Evolutionary conservation across 2,888 invertebrate species (phyloP), one percentile per base, ranked within the genome.

Genomic region (Leptopilina drosophilae): DNA sequence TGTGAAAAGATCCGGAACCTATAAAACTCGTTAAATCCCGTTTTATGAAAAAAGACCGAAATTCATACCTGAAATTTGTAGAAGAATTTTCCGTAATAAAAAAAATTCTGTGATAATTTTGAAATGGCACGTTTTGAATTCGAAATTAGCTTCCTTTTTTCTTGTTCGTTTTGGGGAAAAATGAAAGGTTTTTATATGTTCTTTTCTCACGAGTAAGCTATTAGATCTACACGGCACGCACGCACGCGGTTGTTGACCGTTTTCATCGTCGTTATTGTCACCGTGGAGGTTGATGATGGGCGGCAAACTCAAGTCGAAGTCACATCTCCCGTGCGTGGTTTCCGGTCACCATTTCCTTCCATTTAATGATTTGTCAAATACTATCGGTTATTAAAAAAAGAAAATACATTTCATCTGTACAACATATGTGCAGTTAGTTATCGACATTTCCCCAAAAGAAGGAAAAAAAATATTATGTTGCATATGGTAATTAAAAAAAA

Each of bases 321-420:
- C 90, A 90, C 90, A 90, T 89, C 90, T 90, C 87, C 42, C 83
- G 90, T 87, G 90, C 90, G 90, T 90, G 90, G 90, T 85, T 90
- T 90, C 90, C 90, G 90, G 90, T 86, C 88, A 86, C 86, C 86
- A 87, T 87, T 90, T 90, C 90, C 90, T 90, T 85, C 88, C 89
- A 89, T 84, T 42, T 89, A 89, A 89, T 89, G 87, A 86, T 84
- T 80, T 80, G 82, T 80, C 78, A 59, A 69, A 65, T 79, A 11
- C 12, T 11, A 11, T 77, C 78, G 78, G 78, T 80, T 76, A 78
- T 64, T 42, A 79, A 82, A 62, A 15, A 62, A 59, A n/a, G 76
- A 84, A 88, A 85, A 86, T 85, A 85, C 82, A 85, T 82, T 77
- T 79, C 84, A 83, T 77, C 83, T 84, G 82, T 81, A 76, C 56